Evolutionary conservation across 2,797 vertebrate genomes (phyloP).

Genomic region (Urophycis tenuis): DNA sequence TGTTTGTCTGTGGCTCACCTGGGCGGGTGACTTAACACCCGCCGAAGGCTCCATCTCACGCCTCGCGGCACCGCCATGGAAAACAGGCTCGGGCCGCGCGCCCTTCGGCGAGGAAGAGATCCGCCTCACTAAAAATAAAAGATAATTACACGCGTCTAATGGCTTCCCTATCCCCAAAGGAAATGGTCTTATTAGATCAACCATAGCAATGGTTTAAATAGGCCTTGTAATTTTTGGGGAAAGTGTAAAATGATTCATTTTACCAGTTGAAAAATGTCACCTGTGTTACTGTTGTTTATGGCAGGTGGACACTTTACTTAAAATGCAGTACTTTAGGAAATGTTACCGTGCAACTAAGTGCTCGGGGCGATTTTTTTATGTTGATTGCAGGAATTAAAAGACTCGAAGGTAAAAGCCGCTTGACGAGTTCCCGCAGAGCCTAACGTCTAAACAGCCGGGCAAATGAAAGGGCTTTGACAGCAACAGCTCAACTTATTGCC

Average conservation of each 20-base stretch:
- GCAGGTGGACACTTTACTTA: background rate
- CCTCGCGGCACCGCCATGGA: background rate
- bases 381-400: background rate
- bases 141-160: conserved; percentile 72
- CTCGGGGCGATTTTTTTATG: background rate
- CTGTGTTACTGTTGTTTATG: background rate
- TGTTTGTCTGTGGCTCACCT: background rate
- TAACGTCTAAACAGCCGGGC: background rate
- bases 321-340: background rate
- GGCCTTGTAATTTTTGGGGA: conserved; percentile 47
- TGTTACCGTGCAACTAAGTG: background rate
- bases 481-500: background rate
- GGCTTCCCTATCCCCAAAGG: conserved; percentile 64
- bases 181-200: conserved; percentile 67
- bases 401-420: background rate
- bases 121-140: conserved; percentile 75
- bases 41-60: conserved; percentile 9
- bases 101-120: conserved; percentile 55
- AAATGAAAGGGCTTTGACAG: background rate
- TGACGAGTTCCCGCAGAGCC: background rate
- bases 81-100: conserved; percentile 33
- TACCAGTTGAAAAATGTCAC: conserved; percentile 1
- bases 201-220: conserved; percentile 66
- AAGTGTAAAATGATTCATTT: conserved; percentile 8
- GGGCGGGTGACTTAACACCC: background rate